Evolutionary conservation across 2,797 vertebrate species (phyloP).

Genomic region (Danionella dracula): DNA sequence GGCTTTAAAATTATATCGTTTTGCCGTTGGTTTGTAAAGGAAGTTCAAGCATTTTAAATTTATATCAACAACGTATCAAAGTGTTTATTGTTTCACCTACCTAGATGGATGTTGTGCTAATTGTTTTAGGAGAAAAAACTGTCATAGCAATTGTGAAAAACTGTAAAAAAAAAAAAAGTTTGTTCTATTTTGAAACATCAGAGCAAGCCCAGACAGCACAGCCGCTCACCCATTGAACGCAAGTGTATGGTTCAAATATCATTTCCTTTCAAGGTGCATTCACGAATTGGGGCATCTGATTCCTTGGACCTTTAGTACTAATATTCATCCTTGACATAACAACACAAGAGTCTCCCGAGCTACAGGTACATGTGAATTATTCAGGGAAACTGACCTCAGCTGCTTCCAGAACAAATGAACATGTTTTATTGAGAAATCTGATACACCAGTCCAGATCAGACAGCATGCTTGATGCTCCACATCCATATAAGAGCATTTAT

Average conservation of each 20-base stretch:
- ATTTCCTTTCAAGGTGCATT: neutral
- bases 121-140: no score
- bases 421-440: conserved; percentile 10
- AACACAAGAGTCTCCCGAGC: neutral
- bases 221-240: neutral
- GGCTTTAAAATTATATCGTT: no score
- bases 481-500: no score
- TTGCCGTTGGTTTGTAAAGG: no score
- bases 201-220: no score
- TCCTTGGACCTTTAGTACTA: neutral
- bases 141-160: no score
- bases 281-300: neutral
- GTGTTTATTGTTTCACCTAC: no score
- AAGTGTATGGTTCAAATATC: neutral
- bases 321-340: conserved; percentile 10
- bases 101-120: no score
- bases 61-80: no score
- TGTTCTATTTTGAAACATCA: no score
- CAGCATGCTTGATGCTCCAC: neutral
- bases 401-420: conserved; percentile 19
- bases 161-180: no score
- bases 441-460: neutral
- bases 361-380: conserved; percentile 12
- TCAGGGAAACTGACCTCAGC: conserved; percentile 24
- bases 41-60: no score